Evolutionary conservation across 2,888 invertebrate genomes (phyloP), one percentile per base, ranked within the genome.

Genomic region (Thymelicus lineola): DNA sequence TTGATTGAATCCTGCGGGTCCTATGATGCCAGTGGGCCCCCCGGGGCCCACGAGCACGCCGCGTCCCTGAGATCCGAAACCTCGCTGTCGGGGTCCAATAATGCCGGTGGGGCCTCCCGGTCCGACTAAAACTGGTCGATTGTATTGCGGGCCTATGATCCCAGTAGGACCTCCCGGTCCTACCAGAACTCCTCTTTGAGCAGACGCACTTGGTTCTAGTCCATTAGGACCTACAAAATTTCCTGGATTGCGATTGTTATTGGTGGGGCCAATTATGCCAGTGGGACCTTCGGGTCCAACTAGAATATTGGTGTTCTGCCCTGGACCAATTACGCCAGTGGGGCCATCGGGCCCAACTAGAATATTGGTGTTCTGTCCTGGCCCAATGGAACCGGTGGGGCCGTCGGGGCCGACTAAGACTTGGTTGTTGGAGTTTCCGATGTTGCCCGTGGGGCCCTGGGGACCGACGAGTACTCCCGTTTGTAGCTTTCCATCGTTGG

Each of bases 151-250:
- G 45, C 89, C 91, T 59, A 91, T 82, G 28, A 88, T 80, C 50
- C 93, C 93, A 0, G 93, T 93, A 1, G 94, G 94, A n/a, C 95
- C 95, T 0, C 87, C 88, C 1, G 93, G 93, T 12, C 92, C 91
- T 0, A 88, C 87, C 14, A 92, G 78, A 55, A 94, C 48, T 7
- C 82, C 81, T 48, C 81, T 74, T 70, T 86, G 87, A 10, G 75
- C 75, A 9, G 76, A 71, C 53, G 72, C 74, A 36, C 74, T 77
- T 53, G 71, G 72, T 61, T 59, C 76, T 0, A 80, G 86, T 0
- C 89, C 89, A 1, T 89, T 89, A 0, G 94, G 93, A 1, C 90
- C 93, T 10, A 88, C 88, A 14, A 95, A 79, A 2, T 95, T 70
- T 80, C 66, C 67, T 61, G 7, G 82, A 20, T 73, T 69, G n/a